Evolutionary conservation across 1,140 invertebrate genomes (phyloP).

Genomic region (Drosophila repletoides): DNA sequence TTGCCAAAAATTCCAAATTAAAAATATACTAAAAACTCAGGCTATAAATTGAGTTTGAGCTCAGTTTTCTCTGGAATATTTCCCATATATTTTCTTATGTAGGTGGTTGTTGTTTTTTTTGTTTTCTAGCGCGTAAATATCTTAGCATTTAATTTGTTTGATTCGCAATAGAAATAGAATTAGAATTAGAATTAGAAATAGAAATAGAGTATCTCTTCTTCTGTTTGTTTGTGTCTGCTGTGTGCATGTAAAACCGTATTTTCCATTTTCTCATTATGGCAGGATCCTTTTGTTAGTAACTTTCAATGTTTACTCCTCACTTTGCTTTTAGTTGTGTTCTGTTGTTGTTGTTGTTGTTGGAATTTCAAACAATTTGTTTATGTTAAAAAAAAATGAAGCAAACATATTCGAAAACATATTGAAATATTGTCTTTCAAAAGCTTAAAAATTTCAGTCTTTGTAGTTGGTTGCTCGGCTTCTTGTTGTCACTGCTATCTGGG

Average conservation of each 20-base stretch:
- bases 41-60: too few species aligned
- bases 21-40: background rate
- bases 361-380: constrained; percentile 23
- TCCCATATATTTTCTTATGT: too few species aligned
- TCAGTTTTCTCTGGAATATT: too few species aligned
- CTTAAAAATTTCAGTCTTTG: constrained; percentile 83
- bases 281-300: constrained; percentile 81
- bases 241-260: constrained; percentile 74
- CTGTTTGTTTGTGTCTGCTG: too few species aligned
- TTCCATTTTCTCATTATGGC: constrained; percentile 72
- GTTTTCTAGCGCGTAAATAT: constrained; percentile 8
- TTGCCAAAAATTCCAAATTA: constrained; percentile 9
- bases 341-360: constrained; percentile 3
- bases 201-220: constrained; percentile 64
- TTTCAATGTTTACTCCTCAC: constrained; percentile 70
- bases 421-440: constrained; percentile 83
- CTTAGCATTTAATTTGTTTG: constrained; percentile 41
- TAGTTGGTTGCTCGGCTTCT: constrained; percentile 68
- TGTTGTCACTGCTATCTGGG: constrained; percentile 40
- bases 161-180: constrained; percentile 9
- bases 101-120: too few species aligned
- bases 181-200: constrained; percentile 48
- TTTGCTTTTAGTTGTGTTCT: constrained; percentile 9
- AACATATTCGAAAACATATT: constrained; percentile 70
- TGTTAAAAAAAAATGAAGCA: constrained; percentile 43